Evolutionary conservation across 2,113 vertebrate species (phyloP).

Genomic region (Channa maculata): DNA sequence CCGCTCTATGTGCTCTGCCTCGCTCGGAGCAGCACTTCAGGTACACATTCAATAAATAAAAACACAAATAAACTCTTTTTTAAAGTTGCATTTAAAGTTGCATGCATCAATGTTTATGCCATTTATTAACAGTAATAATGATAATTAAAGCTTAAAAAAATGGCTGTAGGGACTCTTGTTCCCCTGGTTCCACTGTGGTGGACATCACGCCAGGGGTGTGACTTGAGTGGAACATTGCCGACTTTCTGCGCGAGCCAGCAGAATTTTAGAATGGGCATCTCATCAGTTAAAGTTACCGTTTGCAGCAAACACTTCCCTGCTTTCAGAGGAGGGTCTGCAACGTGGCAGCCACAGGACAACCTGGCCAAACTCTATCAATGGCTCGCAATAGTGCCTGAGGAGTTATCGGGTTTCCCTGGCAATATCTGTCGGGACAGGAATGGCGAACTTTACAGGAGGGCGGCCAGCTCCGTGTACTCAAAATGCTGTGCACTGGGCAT

Average conservation of each 20-base stretch:
- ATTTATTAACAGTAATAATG: too few relatives aligned
- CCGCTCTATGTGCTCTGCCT: too few relatives aligned
- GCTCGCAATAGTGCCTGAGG: conserved; percentile 32
- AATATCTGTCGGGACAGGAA: conserved; percentile 38
- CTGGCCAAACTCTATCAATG: conserved; percentile 45
- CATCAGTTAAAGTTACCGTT: conserved; percentile 42
- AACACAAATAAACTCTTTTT: too few relatives aligned
- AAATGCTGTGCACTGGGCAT: conserved; percentile 48
- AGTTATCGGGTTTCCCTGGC: conserved; percentile 56
- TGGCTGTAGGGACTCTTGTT: too few relatives aligned
- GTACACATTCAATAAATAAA: too few relatives aligned
- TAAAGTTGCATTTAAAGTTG: too few relatives aligned
- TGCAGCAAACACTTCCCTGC: conserved; percentile 60
- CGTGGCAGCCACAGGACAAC: conserved; percentile 28
- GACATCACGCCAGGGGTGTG: not conserved
- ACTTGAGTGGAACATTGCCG: conserved; percentile 34
- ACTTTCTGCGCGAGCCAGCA: conserved; percentile 50
- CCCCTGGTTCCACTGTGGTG: not conserved
- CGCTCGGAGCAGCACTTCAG: too few relatives aligned
- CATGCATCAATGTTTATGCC: too few relatives aligned
- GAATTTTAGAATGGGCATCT: conserved; percentile 49
- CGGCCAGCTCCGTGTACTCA: conserved; percentile 25
- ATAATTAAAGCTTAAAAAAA: too few relatives aligned
- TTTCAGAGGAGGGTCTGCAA: conserved; percentile 28
- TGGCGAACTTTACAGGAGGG: conserved; percentile 31